Percentiles rank a stretch among this genome's conserved stretches.
These are phyloP conservation scores for Baryphthengus martii DNA, from an alignment of 2,113 vertebrate species.

Conservation along the genomic window DNA sequence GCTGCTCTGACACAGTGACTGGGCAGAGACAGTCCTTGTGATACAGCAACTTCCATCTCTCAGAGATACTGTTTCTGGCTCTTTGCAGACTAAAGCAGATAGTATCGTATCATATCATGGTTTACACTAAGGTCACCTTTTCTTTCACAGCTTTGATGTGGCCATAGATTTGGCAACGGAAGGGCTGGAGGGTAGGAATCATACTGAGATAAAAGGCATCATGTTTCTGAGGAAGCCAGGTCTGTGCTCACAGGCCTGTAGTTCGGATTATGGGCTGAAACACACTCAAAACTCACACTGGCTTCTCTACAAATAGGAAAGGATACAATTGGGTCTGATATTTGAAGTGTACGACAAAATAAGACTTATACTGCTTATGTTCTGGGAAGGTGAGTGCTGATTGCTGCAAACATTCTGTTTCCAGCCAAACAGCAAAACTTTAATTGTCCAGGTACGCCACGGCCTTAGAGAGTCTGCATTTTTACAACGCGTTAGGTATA, in stretches of 20 bases:
- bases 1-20: not conserved
- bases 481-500: not conserved
- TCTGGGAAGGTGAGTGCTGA: not conserved
- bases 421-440: not conserved
- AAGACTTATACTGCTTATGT: not conserved
- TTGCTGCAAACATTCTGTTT: not conserved
- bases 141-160: not conserved
- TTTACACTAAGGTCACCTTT: not conserved
- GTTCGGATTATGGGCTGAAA: not conserved
- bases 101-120: fast-evolving
- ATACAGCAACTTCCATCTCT: not conserved
- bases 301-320: not conserved
- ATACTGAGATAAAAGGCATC: not conserved
- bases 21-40: not conserved
- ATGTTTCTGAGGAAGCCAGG: not conserved
- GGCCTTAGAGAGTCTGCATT: not conserved
- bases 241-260: fast-evolving
- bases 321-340: not conserved
- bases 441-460: not conserved
- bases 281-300: not conserved
- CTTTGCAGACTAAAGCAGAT: not conserved
- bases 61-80: not conserved
- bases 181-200: not conserved
- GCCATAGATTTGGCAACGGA: not conserved
- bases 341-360: not conserved